Evolutionary conservation across 2,113 vertebrate genomes (phyloP), one percentile per base, ranked within the genome.

Genomic region (Lucifuga dentata): DNA sequence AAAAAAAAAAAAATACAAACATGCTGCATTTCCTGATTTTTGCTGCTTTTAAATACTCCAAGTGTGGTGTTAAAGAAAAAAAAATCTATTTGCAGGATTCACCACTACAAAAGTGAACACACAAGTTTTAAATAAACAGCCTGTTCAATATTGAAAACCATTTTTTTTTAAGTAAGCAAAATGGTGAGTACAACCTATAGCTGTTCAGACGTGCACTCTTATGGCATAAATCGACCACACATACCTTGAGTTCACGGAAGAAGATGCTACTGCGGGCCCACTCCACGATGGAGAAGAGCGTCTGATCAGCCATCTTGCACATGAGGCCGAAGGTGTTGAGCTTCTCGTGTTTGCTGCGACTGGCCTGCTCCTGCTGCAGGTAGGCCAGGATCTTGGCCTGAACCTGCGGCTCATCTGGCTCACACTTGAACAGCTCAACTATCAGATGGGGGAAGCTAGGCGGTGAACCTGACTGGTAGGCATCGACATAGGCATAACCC

Each of bases 271-370:
- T 98, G 83, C 98, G 93, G 21, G 98, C 98, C 97, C 98, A 99
- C 84, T 99, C 98, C 7, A 99, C 98, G 19, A 99, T 98, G 82
- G 97, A 97, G 94, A 99, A 99, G 62, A 99, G 95, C 0, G 97
- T 99, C 88, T 99, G 98, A 89, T 99, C 97, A 0, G 97, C 97
- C 97, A 99, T 98, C 94, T 99, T 98, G 87, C 97, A 99, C 96
- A 99, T 97, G 50, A 99, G 96, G 66, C 97, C 98, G 21, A 99
- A 98, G 0, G 96, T 97, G 90, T 97, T 97, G 89, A 98, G 96
- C 90, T 96, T 96, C 77, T 99, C 98, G 0, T 98, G 97, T 70
- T 96, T 98, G 90, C 95, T 92, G 43, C 97, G 93, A 84, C 93
- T 95, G 12, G 95, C 96, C 89, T 99, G 97, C 76, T 99, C 98